Base-by-base conservation (phyloP, 1,140 invertebrate species). In the Drosophila repleta region DNA sequence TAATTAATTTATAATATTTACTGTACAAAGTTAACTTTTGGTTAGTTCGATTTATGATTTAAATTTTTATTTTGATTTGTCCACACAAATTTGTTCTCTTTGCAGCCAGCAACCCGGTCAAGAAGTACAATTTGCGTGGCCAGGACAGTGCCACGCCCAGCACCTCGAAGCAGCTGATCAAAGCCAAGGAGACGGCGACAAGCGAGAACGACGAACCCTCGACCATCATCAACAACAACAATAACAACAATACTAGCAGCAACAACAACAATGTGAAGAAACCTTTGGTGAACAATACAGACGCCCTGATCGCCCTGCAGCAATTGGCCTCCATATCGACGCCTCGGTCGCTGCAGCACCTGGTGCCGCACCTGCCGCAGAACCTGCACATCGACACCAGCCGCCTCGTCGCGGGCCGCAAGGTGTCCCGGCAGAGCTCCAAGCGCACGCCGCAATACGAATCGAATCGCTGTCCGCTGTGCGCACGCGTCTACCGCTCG, bases 271-370 rank as follows among this genome's bases (percentile, higher is more conserved):
- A 48, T 45, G 39, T 35, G 4, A 88, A 78, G 17, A 87, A 88
- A 20, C 46, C 63, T 4, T 5, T 81, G 51, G 48, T 77, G 24
- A 89, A 63, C 6, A 79, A 84, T 46, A 37, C 84, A 5, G 74
- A 79, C 17, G 90, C 90, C 2, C 29, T 91, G 39, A 90, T 91
- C 45, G 90, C 90, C 2, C 52, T 91, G 7, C 84, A 90, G 58
- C 90, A 91, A 53, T 32, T 91, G 64, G 90, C 90, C 10, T 90
- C 90, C n/a, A 91, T 91, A 48, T 91, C 90, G 0, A 84, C 90
- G 3, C 68, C 85, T 0, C 79, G 89, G n/a, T 79, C 84, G 2
- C 21, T 91, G 52, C 84, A 91, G 57, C 73, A 85, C 35, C 48
- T 91, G 11, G 75, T 90, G 55, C 79, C 79, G 3, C 73, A 67